Conservation (phyloP, 2,113 vertebrate species). For the Odocoileus virginianus region DNA sequence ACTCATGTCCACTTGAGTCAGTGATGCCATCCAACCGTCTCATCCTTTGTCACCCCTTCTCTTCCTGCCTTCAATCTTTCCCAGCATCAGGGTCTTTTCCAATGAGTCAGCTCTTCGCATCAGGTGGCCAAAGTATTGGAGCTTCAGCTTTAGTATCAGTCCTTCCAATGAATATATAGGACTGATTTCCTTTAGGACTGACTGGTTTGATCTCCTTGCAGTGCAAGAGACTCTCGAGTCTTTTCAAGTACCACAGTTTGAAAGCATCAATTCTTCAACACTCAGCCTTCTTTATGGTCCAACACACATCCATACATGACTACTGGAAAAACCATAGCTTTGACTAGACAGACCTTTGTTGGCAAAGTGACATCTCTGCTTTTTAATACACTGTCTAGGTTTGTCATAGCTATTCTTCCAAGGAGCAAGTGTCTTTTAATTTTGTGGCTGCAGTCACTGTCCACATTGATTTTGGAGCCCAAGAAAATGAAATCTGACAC, state of each 20-base stretch:
- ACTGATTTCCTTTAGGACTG: neutral
- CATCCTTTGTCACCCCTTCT: neutral
- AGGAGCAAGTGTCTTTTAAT: neutral
- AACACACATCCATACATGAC: neutral
- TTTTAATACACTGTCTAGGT: neutral
- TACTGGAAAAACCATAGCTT: neutral
- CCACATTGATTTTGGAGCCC: neutral
- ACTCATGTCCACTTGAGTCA: neutral
- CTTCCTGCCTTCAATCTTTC: neutral
- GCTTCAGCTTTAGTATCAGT: neutral
- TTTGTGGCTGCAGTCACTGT: neutral
- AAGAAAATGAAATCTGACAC: neutral
- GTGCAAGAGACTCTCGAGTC: neutral
- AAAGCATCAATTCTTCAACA: neutral
- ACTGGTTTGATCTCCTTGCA: neutral
- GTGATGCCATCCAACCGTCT: neutral
- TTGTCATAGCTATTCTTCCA: neutral
- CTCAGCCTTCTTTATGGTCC: neutral
- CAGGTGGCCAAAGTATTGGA: neutral
- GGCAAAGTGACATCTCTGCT: neutral
- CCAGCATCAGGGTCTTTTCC: neutral
- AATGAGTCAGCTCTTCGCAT: fast-evolving
- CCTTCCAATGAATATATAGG: neutral
- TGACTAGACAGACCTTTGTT: neutral
- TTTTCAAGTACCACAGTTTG: neutral